These are phyloP conservation scores for Drosophila pseudotakahashii DNA, from an alignment of 2,888 invertebrate species.

Conservation along the genomic window DNA sequence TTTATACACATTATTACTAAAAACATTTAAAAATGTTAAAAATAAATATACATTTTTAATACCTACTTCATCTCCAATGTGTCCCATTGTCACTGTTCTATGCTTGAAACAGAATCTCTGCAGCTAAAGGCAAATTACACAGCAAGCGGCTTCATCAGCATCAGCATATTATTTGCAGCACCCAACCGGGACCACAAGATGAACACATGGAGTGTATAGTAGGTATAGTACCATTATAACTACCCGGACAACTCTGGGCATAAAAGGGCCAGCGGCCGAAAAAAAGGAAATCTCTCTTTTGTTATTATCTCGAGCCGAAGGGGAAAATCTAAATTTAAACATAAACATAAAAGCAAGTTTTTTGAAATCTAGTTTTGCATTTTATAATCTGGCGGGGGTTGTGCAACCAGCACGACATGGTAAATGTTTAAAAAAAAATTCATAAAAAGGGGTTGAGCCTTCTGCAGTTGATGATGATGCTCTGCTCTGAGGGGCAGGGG, in stretches of 20 bases:
- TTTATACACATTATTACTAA: too few species aligned
- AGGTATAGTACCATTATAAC: slow-evolving; percentile 16
- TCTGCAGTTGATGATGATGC: slow-evolving; percentile 48
- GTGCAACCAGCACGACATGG: slow-evolving; percentile 20
- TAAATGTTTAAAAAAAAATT: neutral
- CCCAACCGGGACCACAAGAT: slow-evolving; percentile 38
- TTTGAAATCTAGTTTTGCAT: slow-evolving; percentile 71
- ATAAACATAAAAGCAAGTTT: slow-evolving; percentile 74
- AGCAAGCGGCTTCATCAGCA: slow-evolving; percentile 23
- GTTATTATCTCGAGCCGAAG: slow-evolving; percentile 39
- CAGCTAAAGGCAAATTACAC: slow-evolving; percentile 66
- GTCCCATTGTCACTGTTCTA: slow-evolving; percentile 23
- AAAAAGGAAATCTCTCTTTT: slow-evolving; percentile 34
- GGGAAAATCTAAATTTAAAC: slow-evolving; percentile 57
- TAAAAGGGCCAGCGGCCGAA: slow-evolving; percentile 31
- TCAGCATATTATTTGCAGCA: slow-evolving; percentile 72
- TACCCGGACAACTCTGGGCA: slow-evolving; percentile 27
- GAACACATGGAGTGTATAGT: slow-evolving; percentile 50
- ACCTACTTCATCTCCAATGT: too few species aligned
- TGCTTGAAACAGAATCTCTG: slow-evolving; percentile 51
- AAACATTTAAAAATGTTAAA: too few species aligned
- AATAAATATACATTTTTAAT: too few species aligned
- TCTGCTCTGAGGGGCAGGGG: slow-evolving; percentile 1
- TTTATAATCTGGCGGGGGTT: slow-evolving; percentile 65
- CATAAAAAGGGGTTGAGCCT: slow-evolving; percentile 47